Evolutionary conservation across 2,888 invertebrate species (phyloP).

Genomic region (Parnassius mnemosyne): DNA sequence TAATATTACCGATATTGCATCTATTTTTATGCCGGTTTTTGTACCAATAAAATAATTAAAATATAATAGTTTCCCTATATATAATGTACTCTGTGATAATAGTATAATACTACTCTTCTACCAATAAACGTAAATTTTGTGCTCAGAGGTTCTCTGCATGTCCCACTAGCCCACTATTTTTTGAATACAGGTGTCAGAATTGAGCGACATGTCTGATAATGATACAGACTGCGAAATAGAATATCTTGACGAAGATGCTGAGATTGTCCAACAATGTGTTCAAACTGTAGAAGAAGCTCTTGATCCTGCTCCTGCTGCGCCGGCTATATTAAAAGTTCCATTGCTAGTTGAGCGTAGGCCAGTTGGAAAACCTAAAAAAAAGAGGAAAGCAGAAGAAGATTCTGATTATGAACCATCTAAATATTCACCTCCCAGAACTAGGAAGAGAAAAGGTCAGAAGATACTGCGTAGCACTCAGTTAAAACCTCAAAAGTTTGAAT

Average conservation of each 20-base stretch:
- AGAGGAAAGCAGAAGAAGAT: constrained; percentile 52
- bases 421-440: constrained; percentile 37
- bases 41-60: too few species aligned
- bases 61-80: too few species aligned
- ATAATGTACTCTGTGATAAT: too few species aligned
- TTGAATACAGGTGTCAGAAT: too few species aligned
- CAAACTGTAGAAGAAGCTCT: constrained; percentile 35
- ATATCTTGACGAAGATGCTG: constrained; percentile 72
- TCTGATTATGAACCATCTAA: constrained; percentile 63
- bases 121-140: too few species aligned
- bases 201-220: constrained; percentile 4
- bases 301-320: constrained; percentile 4
- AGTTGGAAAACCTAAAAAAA: constrained; percentile 38
- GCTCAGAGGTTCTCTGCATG: too few species aligned
- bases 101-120: too few species aligned
- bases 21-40: too few species aligned
- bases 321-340: constrained; percentile 30
- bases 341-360: constrained; percentile 47
- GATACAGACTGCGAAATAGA: constrained; percentile 65
- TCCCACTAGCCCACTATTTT: too few species aligned
- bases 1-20: too few species aligned
- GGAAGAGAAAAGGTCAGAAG: constrained; percentile 32
- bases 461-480: constrained; percentile 22
- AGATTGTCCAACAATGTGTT: constrained; percentile 67
- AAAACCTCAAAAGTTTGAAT: constrained; percentile 18